A percentile compares a stretch with the other conserved stretches of the same genome.
These are phyloP conservation scores for Mylabris sibirica DNA, from an alignment of 2,888 invertebrate genomes.

Conservation along the genomic window DNA sequence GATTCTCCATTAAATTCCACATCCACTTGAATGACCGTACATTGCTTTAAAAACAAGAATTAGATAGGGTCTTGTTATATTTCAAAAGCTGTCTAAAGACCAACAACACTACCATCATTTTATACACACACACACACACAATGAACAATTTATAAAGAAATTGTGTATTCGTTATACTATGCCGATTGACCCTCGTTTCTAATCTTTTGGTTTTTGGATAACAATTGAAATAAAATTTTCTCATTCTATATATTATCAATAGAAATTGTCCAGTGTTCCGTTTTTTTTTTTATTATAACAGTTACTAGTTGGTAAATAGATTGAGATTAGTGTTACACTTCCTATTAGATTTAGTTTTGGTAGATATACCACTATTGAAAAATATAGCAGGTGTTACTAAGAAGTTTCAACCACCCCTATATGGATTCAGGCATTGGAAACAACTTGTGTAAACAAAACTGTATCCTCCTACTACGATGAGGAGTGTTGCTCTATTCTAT, in stretches of 20 bases:
- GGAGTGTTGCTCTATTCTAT: neutral
- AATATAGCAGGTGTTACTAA: slow-evolving; percentile 32
- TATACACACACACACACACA: neutral
- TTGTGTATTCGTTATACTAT: neutral
- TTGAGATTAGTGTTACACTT: slow-evolving; percentile 4
- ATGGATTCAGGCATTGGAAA: neutral
- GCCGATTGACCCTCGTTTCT: slow-evolving; percentile 10
- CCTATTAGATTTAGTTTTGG: neutral
- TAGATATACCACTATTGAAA: neutral
- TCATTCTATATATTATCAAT: neutral
- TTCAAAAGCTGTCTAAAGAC: slow-evolving; percentile 1
- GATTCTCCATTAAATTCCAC: slow-evolving; percentile 8
- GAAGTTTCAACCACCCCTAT: slow-evolving; percentile 26
- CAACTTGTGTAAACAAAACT: slow-evolving; percentile 31
- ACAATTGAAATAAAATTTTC: slow-evolving; percentile 1
- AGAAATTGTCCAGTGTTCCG: slow-evolving; percentile 6
- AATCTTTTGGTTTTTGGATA: neutral
- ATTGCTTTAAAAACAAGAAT: neutral
- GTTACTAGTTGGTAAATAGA: slow-evolving; percentile 1
- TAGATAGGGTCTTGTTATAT: slow-evolving; percentile 2
- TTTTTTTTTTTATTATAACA: neutral
- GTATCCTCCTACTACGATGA: slow-evolving; percentile 29
- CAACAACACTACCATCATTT: slow-evolving; percentile 4
- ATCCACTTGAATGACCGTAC: neutral
- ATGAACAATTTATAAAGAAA: neutral